Evolutionary conservation across 2,888 invertebrate species (phyloP), one percentile per base, ranked within the genome.

Genomic region (Scaptomyza flava): DNA sequence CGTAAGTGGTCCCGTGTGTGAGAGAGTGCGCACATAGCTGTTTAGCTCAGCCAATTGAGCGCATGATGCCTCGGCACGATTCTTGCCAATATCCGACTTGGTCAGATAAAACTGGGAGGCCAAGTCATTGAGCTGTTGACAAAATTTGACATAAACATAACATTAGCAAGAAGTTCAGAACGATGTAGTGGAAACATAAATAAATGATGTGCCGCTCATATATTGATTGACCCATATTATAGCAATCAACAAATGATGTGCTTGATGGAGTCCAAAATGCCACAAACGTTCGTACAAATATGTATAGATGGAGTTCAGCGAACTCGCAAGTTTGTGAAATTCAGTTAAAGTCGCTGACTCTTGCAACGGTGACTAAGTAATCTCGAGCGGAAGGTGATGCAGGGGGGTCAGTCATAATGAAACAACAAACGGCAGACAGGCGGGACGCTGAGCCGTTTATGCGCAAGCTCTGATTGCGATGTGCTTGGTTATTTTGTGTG

Each of bases 81-180:
- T 99, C 91, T 96, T 95, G 50, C 98, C 99, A 78, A 99, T 93
- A 86, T 96, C 95, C 31, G 93, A 93, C 91, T 98, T 96, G 27
- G 94, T 94, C 70, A 99, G 92, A 92, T 98, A 99, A 92, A 98
- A 99, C 93, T 98, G 98, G 61, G 98, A 96, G 6, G 97, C 95
- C 64, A 98, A 93, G 93, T 98, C 97, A 42, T 93, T 91, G 73
- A 96, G 93, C 91, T 92, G 72, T 38, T 73, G 30, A 41, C 12
- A 20, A 6, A 33, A 5, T 31, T n/a, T 31, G 23, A 17, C 12
- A 23, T 12, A 33, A 12, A 12, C 41, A 63, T 68, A 12, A 12
- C 41, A 63, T 68, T 69, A 58, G 45, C 47, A 23, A 7, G 6
- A 36, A 9, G 12, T 34, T 34, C 9, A 34, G 31, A 31, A 17